Conservation (phyloP, 1,140 invertebrate genomes). For the Drosophila rufa region DNA sequence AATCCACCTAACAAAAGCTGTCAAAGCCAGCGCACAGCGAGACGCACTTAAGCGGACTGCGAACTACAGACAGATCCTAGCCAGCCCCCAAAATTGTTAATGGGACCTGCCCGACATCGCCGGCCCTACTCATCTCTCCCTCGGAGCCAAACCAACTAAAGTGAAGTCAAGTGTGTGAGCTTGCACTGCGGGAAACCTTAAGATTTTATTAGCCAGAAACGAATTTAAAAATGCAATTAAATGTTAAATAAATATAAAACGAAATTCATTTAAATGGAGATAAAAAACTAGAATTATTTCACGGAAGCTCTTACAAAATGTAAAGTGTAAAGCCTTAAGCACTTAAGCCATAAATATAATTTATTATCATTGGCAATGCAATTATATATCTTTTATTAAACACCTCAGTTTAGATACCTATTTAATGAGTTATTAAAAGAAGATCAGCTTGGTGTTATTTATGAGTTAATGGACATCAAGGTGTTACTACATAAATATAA, state of each 20-base stretch:
- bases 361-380: neutral
- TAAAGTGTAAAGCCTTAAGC: neutral
- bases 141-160: slow-evolving; percentile 36
- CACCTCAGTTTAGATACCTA: neutral
- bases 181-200: slow-evolving; percentile 22
- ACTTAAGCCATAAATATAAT: neutral
- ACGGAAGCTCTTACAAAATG: neutral
- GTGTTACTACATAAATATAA: neutral
- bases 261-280: too few species aligned
- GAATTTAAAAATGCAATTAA: too few species aligned
- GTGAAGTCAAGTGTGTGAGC: slow-evolving; percentile 62
- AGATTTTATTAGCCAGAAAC: neutral
- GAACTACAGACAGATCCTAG: slow-evolving; percentile 64
- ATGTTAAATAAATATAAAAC: neutral
- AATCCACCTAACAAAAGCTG: slow-evolving; percentile 71
- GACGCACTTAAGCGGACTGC: slow-evolving; percentile 56
- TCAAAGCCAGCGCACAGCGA: slow-evolving; percentile 56
- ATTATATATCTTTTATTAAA: neutral
- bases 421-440: neutral
- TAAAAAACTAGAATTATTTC: neutral
- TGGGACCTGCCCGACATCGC: slow-evolving; percentile 53
- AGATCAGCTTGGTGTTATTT: neutral
- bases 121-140: neutral
- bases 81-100: slow-evolving; percentile 73
- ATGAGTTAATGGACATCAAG: neutral